Evolutionary conservation across 2,113 vertebrate species (phyloP), one percentile per base, ranked within the genome.

Genomic region (Synodontis membranacea): DNA sequence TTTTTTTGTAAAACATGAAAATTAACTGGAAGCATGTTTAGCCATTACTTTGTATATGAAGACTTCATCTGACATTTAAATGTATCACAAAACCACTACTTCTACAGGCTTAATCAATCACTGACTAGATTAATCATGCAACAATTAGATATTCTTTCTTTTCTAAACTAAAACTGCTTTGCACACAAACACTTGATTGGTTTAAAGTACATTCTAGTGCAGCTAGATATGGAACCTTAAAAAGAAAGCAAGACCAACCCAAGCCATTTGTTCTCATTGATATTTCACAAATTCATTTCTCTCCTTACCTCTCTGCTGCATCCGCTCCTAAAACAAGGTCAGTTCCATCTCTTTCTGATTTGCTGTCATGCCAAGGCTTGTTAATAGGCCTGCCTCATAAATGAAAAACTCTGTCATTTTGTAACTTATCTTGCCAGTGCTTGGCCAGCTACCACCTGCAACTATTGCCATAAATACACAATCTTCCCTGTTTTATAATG

Each of bases 251-350:
- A 74, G 15, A 74, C 44, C 42, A 75, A 42, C 21, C 25, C 17
- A 23, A 62, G 14, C 31, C 2, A 5, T 28, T 78, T 15, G 34
- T 50, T 19, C 68, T 52, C 56, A 68, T 54, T 37, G 5, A 17
- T 76, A 78, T 86, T 89, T 84, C 25, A 80, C 50, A 83, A 86
- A 62, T 9, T 2, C 3, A 25, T 66, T 78, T n/a, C 42, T 66
- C 64, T 23, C 58, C 21, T 75, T 48, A n/a, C 25, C 12, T 54
- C 37, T 15, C 50, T 82, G 54, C 42, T n/a, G 7, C 44, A 76
- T n/a, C 62, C 12, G 5, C 21, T 82, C 76, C 80, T 74, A 15
- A 82, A 88, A 85, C 78, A 87, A 87, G 87, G 83, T 83, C 86
- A 34, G 15, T 46, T 39, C 81, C 50, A 82, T 86, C 70, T 78